Base-by-base conservation (phyloP, 1,140 invertebrate species). In the Hyles euphorbiae region DNA sequence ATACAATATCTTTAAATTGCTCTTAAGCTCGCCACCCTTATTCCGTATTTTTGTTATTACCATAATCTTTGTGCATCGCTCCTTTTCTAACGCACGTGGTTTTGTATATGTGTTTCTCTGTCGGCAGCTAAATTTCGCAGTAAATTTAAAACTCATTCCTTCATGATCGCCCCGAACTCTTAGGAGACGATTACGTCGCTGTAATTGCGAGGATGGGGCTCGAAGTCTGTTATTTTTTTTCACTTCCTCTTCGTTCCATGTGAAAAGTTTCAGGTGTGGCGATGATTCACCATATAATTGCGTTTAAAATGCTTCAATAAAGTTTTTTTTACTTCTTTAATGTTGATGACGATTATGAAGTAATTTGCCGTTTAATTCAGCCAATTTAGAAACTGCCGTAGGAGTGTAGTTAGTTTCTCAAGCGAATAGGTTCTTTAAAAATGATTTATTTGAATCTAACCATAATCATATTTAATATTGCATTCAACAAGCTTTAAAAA, bases 1-100 rank as follows among this genome's bases (percentile, higher is more conserved):
- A 83, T 83, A 83, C 81, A 84, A 85, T 84, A 87, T 83, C 83
- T 84, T 82, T 80, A 87, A 87, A 87, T 87, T 84, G 81, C 72
- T 87, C 74, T 76, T 87, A 84, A 87, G 80, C 78, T 81, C 65
- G 61, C 76, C 77, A 76, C 80, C 80, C 80, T 84, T 76, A 87
- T 80, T 77, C 74, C 69, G 68, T 73, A 78, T 85, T 85, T 83
- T 86, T 83, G 82, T 83, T 79, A 87, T 87, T 87, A 84, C 72
- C 83, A 87, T 87, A 87, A 84, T 82, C 81, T 81, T 67, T 68
- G 78, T 77, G 61, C 69, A 57, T 64, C 79, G 70, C 34, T 64
- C 67, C 65, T 61, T 53, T 55, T 56, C 70, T 61, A 12, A 66
- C 59, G 10, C 49, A 36, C 11, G 52, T 47, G 46, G 8, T 12